Evolutionary conservation across 2,888 invertebrate genomes (phyloP).

Genomic region (Cancer borealis): DNA sequence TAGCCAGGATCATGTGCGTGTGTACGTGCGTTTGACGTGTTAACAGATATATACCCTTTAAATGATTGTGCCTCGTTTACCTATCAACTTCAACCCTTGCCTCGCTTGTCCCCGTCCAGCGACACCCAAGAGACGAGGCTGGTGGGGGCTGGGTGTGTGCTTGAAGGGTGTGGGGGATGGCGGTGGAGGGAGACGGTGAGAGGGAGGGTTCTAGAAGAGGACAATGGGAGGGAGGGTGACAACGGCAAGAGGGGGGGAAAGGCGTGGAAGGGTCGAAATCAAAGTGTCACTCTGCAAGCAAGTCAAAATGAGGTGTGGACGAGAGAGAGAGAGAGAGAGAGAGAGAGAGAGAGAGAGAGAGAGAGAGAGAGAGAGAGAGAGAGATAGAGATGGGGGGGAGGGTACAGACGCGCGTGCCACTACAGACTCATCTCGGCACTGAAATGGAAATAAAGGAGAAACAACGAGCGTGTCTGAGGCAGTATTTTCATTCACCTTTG

Average conservation of each 20-base stretch:
- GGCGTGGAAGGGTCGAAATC: neutral
- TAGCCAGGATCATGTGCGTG: neutral
- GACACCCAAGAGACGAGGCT: neutral
- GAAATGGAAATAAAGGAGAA: slow-evolving; percentile 16
- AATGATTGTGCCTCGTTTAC: slow-evolving; percentile 9
- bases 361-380: slow-evolving; percentile 17
- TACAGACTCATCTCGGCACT: neutral
- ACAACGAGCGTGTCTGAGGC: neutral
- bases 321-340: neutral
- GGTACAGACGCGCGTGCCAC: too few species aligned
- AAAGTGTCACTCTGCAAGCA: neutral
- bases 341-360: neutral
- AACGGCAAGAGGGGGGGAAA: neutral
- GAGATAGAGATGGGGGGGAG: neutral
- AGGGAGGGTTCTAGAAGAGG: neutral
- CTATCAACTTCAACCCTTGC: slow-evolving; percentile 15
- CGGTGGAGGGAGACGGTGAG: neutral
- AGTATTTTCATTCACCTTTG: slow-evolving; percentile 3
- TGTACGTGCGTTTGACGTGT: too few species aligned
- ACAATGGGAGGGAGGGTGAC: neutral
- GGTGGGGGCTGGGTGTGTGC: neutral
- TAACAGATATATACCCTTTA: neutral
- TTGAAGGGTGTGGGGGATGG: slow-evolving; percentile 29
- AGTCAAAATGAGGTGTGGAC: slow-evolving; percentile 6
- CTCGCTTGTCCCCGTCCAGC: slow-evolving; percentile 7